Conservation (phyloP, 2,113 vertebrate species). For the Muntiacus reevesi region DNA sequence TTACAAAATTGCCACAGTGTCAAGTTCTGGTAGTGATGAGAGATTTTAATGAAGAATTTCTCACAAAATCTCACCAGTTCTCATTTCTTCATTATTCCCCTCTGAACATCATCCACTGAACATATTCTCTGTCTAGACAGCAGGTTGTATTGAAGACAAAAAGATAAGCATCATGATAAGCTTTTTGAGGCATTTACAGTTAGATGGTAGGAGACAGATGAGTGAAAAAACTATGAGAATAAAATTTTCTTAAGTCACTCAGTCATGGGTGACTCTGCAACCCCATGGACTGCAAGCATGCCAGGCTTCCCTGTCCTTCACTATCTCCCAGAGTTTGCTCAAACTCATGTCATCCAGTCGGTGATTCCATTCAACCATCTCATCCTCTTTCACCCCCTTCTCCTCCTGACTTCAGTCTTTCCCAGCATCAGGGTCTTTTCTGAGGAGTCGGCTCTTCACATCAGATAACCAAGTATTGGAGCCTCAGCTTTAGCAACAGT, state of each 20-base stretch:
- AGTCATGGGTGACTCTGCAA: neutral
- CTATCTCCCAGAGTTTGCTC: neutral
- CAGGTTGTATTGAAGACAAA: neutral
- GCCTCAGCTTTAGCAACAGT: neutral
- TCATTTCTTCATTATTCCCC: neutral
- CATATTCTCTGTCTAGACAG: neutral
- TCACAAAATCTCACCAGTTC: neutral
- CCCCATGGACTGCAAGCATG: neutral
- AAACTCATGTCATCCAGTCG: neutral
- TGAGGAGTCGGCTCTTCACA: accelerated
- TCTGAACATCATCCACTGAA: neutral
- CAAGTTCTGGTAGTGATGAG: neutral
- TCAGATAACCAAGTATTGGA: neutral
- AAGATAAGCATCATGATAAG: neutral
- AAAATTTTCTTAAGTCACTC: neutral
- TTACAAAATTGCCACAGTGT: neutral
- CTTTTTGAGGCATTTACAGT: neutral
- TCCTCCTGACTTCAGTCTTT: neutral
- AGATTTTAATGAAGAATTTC: neutral
- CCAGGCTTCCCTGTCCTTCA: neutral
- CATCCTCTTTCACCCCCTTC: neutral
- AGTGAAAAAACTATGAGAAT: neutral
- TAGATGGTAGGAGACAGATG: neutral
- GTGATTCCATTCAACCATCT: neutral
- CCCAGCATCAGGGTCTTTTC: neutral